Conservation (phyloP, 2,797 vertebrate genomes). For the Odontamblyopus rebecca region DNA sequence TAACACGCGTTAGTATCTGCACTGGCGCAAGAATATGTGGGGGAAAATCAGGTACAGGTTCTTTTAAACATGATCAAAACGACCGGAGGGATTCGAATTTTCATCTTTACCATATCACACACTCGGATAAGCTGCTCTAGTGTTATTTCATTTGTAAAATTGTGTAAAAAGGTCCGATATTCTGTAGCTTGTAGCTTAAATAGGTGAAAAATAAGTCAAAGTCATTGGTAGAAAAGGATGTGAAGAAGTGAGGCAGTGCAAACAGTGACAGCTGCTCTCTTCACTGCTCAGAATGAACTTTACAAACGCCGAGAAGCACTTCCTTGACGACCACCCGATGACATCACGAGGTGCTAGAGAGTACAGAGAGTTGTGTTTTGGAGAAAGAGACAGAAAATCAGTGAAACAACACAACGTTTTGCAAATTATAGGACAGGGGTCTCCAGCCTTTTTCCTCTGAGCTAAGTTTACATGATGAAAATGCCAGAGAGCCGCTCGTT, state of each 20-base stretch:
- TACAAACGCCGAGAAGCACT: background rate
- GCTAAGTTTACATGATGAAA: no score
- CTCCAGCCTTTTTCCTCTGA: no score
- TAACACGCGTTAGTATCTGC: no score
- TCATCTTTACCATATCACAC: background rate
- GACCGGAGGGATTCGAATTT: background rate
- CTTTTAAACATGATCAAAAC: background rate
- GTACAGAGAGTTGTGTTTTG: background rate
- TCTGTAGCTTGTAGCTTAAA: background rate
- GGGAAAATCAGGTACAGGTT: no score
- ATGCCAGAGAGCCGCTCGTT: no score
- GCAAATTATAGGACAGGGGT: background rate
- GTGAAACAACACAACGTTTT: background rate
- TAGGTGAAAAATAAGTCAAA: background rate
- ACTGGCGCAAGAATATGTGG: no score
- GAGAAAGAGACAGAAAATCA: background rate
- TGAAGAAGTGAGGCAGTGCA: background rate
- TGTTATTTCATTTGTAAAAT: background rate
- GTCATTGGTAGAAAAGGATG: no score
- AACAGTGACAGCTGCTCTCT: background rate
- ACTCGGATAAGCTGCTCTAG: background rate
- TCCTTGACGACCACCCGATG: background rate
- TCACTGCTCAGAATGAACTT: background rate
- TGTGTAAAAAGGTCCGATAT: background rate
- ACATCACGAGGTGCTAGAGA: background rate